Evolutionary conservation across 2,888 invertebrate genomes (phyloP).

Genomic region (Nephrocerus scutellatus): DNA sequence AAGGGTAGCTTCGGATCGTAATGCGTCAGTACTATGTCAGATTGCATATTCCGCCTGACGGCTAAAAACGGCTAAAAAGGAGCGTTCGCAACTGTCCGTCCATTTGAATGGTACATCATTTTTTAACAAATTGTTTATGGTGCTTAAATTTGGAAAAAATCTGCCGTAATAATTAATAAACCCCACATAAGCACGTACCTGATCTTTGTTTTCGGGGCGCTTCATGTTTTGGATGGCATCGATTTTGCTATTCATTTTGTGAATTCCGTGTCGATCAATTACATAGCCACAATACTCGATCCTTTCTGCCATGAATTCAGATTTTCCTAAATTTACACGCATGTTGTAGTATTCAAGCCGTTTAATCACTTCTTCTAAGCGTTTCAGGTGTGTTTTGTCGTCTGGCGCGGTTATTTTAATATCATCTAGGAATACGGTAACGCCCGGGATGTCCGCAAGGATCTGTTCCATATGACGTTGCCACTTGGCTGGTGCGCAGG

Average conservation of each 20-base stretch:
- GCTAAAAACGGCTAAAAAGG: constrained; percentile 28
- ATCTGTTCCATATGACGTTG: constrained; percentile 32
- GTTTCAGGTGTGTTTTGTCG: constrained; percentile 25
- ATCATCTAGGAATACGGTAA: constrained; percentile 28
- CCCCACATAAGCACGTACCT: constrained; percentile 27
- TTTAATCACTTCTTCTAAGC: constrained; percentile 25
- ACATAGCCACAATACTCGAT: constrained; percentile 33
- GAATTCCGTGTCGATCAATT: constrained; percentile 33
- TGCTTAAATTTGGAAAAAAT: constrained; percentile 31
- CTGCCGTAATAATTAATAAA: constrained; percentile 35
- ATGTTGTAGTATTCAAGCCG: constrained; percentile 26
- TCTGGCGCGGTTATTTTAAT: constrained; percentile 26
- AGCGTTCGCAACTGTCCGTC: constrained; percentile 22
- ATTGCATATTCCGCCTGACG: constrained; percentile 27
- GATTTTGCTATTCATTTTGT: constrained; percentile 31
- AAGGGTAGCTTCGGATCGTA: constrained; percentile 30
- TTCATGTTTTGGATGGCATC: constrained; percentile 28
- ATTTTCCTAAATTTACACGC: constrained; percentile 28
- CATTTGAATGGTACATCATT: constrained; percentile 27
- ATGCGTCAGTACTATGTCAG: constrained; percentile 25
- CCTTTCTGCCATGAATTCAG: constrained; percentile 26
- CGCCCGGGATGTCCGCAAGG: constrained; percentile 27
- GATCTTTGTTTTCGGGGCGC: constrained; percentile 25
- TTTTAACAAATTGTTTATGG: constrained; percentile 27
- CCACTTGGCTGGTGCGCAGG: constrained; percentile 35